A percentile compares a stretch with the other conserved stretches of the same genome.
Evolutionary conservation across 2,888 invertebrate genomes (phyloP).

Genomic region (Ganaspis brasiliensis): DNA sequence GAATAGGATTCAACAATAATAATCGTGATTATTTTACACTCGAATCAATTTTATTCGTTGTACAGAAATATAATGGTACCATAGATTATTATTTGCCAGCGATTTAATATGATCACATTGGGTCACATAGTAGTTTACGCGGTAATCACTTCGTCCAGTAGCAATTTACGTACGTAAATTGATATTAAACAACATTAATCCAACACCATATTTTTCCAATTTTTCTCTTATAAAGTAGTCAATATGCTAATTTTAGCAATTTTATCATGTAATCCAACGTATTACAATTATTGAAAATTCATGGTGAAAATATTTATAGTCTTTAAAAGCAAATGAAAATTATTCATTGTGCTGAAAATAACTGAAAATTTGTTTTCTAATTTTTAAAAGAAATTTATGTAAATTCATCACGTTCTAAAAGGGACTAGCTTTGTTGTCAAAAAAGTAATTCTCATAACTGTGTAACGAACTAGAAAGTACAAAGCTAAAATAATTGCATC

Average conservation of each 20-base stretch:
- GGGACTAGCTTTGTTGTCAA: neutral
- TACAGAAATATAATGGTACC: neutral
- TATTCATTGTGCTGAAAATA: neutral
- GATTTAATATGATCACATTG: neutral
- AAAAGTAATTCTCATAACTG: slow-evolving; percentile 1
- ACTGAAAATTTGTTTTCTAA: neutral
- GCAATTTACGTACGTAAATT: no score
- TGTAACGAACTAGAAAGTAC: neutral
- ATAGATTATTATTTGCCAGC: neutral
- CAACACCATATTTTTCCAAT: no score
- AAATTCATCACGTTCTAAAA: neutral
- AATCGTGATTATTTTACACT: slow-evolving; percentile 9
- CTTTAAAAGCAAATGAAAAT: no score
- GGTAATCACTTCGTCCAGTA: no score
- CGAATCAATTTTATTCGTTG: slow-evolving; percentile 12
- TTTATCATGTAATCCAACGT: no score
- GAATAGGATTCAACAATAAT: neutral
- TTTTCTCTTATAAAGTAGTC: no score
- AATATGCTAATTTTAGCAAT: no score
- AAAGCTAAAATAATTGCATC: slow-evolving; percentile 18
- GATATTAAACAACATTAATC: no score
- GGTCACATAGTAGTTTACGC: neutral
- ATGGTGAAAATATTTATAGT: no score
- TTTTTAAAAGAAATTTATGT: neutral
- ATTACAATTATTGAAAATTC: no score